A percentile compares a stretch with the other conserved stretches of the same genome.
Conservation (phyloP, 2,797 vertebrate genomes). For the Vespertilio murinus region DNA sequence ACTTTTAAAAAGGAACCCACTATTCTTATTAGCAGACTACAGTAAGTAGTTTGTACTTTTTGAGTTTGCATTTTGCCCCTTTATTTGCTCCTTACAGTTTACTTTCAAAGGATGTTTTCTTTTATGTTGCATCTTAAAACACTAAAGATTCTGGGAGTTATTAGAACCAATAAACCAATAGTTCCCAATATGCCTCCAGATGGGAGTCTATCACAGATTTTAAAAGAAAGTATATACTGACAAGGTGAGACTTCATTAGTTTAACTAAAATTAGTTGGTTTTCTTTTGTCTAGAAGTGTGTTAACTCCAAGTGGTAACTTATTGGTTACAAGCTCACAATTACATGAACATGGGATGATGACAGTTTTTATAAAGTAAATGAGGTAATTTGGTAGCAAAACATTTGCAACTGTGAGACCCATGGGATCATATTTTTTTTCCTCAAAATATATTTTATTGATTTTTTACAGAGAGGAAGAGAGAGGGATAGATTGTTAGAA, state of each 20-base stretch:
- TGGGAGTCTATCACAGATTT: background rate
- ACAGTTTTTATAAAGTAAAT: slow-evolving; percentile 36
- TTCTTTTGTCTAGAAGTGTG: slow-evolving; percentile 19
- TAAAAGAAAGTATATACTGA: background rate
- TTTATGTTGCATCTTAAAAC: slow-evolving; percentile 55
- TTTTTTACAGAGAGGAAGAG: too few species aligned
- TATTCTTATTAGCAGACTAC: slow-evolving; percentile 17
- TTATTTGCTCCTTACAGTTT: slow-evolving; percentile 43
- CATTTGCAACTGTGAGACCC: slow-evolving; percentile 21
- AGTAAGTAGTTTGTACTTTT: slow-evolving; percentile 55
- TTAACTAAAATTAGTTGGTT: slow-evolving; percentile 40
- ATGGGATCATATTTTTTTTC: background rate
- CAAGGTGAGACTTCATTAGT: background rate
- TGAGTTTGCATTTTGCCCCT: slow-evolving; percentile 43
- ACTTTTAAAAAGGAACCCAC: slow-evolving; percentile 53
- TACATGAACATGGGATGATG: slow-evolving; percentile 25
- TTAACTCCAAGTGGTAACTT: background rate
- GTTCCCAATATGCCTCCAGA: background rate
- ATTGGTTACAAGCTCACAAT: slow-evolving; percentile 4
- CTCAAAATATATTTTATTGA: too few species aligned
- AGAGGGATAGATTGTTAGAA: too few species aligned
- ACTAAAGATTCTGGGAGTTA: slow-evolving; percentile 25
- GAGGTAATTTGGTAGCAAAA: background rate
- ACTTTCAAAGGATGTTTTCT: slow-evolving; percentile 45
- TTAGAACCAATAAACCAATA: background rate